Conservation (phyloP, 2,888 invertebrate species). For the Thecophora atra region DNA sequence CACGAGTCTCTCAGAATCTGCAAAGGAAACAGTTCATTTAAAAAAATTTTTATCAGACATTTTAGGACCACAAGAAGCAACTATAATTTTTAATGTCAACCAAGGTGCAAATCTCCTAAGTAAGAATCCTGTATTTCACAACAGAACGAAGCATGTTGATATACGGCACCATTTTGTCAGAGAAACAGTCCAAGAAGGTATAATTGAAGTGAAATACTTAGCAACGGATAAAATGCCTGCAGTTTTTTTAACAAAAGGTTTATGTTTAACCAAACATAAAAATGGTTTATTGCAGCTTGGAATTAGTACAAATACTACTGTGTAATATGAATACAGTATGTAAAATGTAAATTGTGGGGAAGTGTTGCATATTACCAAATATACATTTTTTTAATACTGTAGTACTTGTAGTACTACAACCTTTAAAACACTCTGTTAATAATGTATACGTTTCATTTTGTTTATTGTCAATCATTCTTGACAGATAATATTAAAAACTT, state of each 20-base stretch:
- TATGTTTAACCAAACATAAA: not conserved
- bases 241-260: slow-evolving; percentile 5
- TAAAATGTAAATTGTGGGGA: too few relatives aligned
- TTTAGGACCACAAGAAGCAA: not conserved
- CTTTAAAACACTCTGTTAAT: too few relatives aligned
- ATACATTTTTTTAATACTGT: too few relatives aligned
- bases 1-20: slow-evolving; percentile 25
- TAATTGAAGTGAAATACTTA: slow-evolving; percentile 24
- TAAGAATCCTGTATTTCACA: slow-evolving; percentile 10
- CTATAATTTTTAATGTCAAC: not conserved
- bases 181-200: not conserved
- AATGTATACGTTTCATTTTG: too few relatives aligned
- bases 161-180: not conserved
- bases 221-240: slow-evolving; percentile 30
- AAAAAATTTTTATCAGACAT: slow-evolving; percentile 12
- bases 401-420: too few relatives aligned
- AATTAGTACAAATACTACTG: too few relatives aligned
- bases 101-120: slow-evolving; percentile 19
- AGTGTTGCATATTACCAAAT: too few relatives aligned
- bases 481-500: too few relatives aligned
- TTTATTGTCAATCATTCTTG: too few relatives aligned
- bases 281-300: not conserved
- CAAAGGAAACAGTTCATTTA: slow-evolving; percentile 24
- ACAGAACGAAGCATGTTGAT: slow-evolving; percentile 1
- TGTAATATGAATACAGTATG: too few relatives aligned